Evolutionary conservation across 2,797 vertebrate species (phyloP), one percentile per base, ranked within the genome.

Genomic region (Enteromius unitaeniatus): DNA sequence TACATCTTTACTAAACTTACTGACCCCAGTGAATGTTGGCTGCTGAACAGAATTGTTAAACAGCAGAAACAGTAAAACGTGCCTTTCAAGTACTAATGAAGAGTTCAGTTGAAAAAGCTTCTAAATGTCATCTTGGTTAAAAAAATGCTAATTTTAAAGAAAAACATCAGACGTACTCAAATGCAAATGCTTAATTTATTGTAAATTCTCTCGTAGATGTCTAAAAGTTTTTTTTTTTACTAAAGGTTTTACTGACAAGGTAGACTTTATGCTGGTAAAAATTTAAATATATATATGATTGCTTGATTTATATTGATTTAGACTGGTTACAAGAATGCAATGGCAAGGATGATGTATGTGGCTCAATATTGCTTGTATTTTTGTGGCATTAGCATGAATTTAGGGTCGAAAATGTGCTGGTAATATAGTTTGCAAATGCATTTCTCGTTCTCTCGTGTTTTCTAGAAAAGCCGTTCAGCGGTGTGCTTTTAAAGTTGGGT

Each of bases 401-500:
- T 26, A 60, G 2, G 8, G 1, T 77, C 13, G 51, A 19, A 51
- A 19, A 21, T 73, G 45, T 58, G 51, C 23, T 15, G 51, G 31
- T 55, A 37, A 58, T 58, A n/a, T 23, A 53, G 26, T 13, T 55
- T 37, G 9, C 31, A 37, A 0, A 2, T n/a, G 31, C 7, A 19
- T 31, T 31, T 15, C 7, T 64, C 6, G 2, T 31, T 31, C 60
- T 64, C 65, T 21, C 9, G n/a, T n/a, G 34, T 68, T 40, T 37
- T 68, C 65, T 68, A 26, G 28, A 68, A n/a, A 68, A 81, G 58
- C 91, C 28, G 89, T 92, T 89, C 87, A 79, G 86, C 85, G 83
- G 89, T 89, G 88, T 79, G 83, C 74, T 91, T 94, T 93, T 87
- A 93, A 93, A 93, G 92, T 74, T 10, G 86, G 91, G 91, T 93